phyloP scores from a whole-genome alignment of 2,797 vertebrate genomes.

The Thunnus albacares region DNA sequence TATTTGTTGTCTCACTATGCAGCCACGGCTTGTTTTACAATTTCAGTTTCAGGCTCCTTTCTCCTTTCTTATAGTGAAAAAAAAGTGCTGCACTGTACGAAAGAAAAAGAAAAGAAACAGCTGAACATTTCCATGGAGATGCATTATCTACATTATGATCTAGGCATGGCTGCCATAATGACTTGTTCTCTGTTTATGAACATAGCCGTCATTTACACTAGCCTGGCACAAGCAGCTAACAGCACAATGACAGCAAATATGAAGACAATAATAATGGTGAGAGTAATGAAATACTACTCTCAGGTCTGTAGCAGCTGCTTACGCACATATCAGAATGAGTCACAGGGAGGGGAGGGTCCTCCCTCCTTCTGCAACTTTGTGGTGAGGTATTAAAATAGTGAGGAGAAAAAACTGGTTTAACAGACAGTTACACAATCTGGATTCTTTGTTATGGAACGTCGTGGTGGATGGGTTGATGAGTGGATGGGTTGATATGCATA shows the following conservation, averaged over 20 bases:
- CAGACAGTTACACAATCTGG: conserved; percentile 78
- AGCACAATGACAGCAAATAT: conserved; percentile 33
- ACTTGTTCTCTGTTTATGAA: conserved; percentile 34
- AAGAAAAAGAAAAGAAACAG: conserved; percentile 36
- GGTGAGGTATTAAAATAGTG: conserved; percentile 74
- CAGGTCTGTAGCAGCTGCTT: conserved; percentile 69
- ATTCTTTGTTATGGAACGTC: conserved; percentile 62
- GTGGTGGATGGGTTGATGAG: conserved; percentile 45
- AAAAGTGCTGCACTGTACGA: background rate
- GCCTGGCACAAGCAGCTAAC: conserved; percentile 27
- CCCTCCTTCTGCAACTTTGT: conserved; percentile 60
- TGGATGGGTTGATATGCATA: background rate
- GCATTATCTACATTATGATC: conserved; percentile 50
- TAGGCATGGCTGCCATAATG: conserved; percentile 27
- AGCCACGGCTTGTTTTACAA: background rate
- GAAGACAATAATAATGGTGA: conserved; percentile 63
- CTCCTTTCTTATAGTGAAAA: conserved; percentile 1
- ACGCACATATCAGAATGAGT: conserved; percentile 78
- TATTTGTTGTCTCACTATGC: background rate
- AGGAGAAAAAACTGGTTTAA: conserved; percentile 76
- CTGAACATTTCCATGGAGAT: conserved; percentile 62
- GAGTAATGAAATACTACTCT: conserved; percentile 83
- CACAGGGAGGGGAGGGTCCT: conserved; percentile 75
- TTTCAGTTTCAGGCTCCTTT: conserved; percentile 1
- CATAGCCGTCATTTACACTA: conserved; percentile 31